Evolutionary conservation across 1,140 invertebrate species (phyloP), one percentile per base, ranked within the genome.

Genomic region (Dufourea novaeangliae): DNA sequence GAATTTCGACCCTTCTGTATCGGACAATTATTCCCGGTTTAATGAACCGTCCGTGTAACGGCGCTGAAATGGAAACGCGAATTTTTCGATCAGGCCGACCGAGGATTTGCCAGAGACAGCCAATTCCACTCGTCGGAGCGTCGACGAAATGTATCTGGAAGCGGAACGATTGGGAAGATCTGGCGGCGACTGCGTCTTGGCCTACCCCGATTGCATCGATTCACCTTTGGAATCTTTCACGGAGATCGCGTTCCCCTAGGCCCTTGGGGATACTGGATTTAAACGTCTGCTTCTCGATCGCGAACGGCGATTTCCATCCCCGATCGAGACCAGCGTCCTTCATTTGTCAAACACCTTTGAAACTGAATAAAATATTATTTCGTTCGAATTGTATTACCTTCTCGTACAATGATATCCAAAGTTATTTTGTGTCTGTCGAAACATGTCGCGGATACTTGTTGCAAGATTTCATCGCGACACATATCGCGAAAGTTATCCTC

Each of bases 201-300:
- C 84, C 82, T 93, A 92, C 82, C 78, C 87, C 22, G 78, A 86
- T 84, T 93, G 92, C 82, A 75, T 82, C 72, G 85, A 88, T 69
- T 92, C 91, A 62, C 90, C 87, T 14, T 78, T 93, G 63, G 83
- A 92, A 81, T 88, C 87, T 72, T 90, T 93, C 82, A 92, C 91
- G 44, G 79, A 89, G 78, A 89, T 92, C 79, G 76, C 80, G 77
- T 88, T 88, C 77, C 78, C 84, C 74, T 91, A 61, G 34, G 57
- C 78, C 84, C 74, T 91, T 54, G 34, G 57, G 50, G 63, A 39
- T n/a, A 32, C 0, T 2, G 32, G 37, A 56, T 82, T 67, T 34
- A 27, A 37, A 56, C 17, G 22, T 32, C 44, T 3, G 7, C 44
- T 63, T 5, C 29, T 20, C 32, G 8, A 27, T 39, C 39, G n/a